A percentile compares a stretch with the other conserved stretches of the same genome.
Conservation (phyloP, 1,140 invertebrate species). For the Nasonia giraulti region DNA sequence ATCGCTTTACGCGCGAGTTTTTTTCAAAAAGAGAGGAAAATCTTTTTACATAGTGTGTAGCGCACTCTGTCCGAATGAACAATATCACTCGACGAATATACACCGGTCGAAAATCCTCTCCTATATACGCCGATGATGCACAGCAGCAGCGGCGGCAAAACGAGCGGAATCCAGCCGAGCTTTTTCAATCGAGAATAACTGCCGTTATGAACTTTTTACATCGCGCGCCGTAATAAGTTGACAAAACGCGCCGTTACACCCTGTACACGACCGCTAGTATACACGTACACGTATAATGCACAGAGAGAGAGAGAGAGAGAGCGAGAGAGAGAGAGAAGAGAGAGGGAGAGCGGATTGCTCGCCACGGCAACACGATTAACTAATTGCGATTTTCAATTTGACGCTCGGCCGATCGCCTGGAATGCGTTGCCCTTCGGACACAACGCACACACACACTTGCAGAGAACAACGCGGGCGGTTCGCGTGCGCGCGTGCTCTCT, state of each 20-base stretch:
- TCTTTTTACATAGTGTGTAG: too few relatives aligned
- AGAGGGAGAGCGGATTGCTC: not conserved
- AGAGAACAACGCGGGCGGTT: not conserved
- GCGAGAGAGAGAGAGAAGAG: not conserved
- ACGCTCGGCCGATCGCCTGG: slow-evolving; percentile 59
- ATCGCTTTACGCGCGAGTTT: too few relatives aligned
- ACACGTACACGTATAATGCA: not conserved
- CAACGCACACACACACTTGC: not conserved
- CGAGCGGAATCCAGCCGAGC: not conserved
- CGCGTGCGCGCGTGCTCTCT: not conserved
- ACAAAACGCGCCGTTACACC: slow-evolving; percentile 23
- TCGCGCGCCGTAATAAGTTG: not conserved
- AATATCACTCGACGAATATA: too few relatives aligned
- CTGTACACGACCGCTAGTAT: not conserved
- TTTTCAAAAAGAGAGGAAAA: too few relatives aligned
- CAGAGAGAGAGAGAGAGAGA: not conserved
- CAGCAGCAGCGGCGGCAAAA: not conserved
- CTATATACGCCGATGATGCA: not conserved
- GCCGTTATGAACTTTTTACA: slow-evolving; percentile 17
- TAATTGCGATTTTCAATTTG: slow-evolving; percentile 66
- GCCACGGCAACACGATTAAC: slow-evolving; percentile 55
- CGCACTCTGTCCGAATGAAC: too few relatives aligned
- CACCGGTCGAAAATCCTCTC: not conserved
- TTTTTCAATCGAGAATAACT: not conserved
- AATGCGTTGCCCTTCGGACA: slow-evolving; percentile 50